Percentiles rank a stretch among this genome's conserved stretches.
Conservation (phyloP, 2,113 vertebrate genomes). For the Ctenodactylus gundi region DNA sequence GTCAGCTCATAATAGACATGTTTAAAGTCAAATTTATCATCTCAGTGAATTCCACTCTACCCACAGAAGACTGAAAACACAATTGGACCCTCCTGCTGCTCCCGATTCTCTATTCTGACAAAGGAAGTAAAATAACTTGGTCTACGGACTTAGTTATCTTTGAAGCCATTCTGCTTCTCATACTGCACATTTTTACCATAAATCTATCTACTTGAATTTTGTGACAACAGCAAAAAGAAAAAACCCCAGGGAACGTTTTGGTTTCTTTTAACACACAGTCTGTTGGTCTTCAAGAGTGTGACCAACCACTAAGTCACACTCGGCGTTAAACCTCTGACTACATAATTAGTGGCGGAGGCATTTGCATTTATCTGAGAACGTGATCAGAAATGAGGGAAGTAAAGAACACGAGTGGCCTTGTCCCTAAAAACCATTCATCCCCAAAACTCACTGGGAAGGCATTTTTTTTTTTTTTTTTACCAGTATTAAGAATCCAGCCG, state of each 20-base stretch:
- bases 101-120: not conserved
- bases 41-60: not conserved
- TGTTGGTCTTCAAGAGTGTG: not conserved
- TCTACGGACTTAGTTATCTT: not conserved
- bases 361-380: not conserved
- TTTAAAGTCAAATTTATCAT: not conserved
- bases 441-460: no score
- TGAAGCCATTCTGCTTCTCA: not conserved
- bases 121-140: not conserved
- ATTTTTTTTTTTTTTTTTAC: no score
- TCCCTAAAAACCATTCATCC: no score
- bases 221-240: not conserved
- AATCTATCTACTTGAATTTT: not conserved
- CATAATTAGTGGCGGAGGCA: not conserved
- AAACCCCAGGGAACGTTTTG: not conserved
- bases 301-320: constrained; percentile 16
- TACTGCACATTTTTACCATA: not conserved
- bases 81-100: not conserved
- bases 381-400: not conserved
- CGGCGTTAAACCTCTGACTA: not conserved
- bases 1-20: not conserved
- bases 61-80: not conserved
- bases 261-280: not conserved
- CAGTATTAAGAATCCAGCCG: no score
- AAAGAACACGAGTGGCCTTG: not conserved